Evolutionary conservation across 2,113 vertebrate genomes (phyloP).

Genomic region (Istiophorus platypterus): DNA sequence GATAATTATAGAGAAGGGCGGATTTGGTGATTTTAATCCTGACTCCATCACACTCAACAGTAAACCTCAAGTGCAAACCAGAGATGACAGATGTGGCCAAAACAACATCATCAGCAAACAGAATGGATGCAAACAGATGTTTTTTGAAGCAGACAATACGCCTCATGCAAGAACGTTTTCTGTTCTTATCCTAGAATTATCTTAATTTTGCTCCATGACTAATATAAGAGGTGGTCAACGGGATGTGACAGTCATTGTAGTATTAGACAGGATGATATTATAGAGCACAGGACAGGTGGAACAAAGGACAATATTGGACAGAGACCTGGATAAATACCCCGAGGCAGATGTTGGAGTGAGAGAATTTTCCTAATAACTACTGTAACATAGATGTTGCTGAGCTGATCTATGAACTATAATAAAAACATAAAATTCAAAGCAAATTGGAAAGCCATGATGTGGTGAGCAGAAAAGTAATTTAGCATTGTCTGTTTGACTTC

Average conservation of each 20-base stretch:
- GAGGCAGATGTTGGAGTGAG: not conserved
- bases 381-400: too few species aligned
- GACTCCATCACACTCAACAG: conserved; percentile 1
- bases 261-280: not conserved
- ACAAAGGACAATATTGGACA: not conserved
- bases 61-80: conserved; percentile 32
- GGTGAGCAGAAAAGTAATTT: too few species aligned
- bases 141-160: conserved; percentile 18
- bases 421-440: not conserved
- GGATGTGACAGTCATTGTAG: not conserved
- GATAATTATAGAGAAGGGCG: conserved; percentile 12
- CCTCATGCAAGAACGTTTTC: not conserved
- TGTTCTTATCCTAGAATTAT: not conserved
- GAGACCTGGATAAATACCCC: not conserved
- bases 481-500: not conserved
- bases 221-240: not conserved
- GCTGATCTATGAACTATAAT: not conserved
- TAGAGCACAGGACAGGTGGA: not conserved
- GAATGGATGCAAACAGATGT: conserved; percentile 34
- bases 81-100: conserved; percentile 27
- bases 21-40: conserved; percentile 26
- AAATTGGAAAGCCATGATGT: not conserved
- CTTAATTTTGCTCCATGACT: not conserved
- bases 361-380: too few species aligned
- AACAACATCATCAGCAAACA: conserved; percentile 50